Base-by-base conservation (phyloP, 2,113 vertebrate species). In the Ictidomys tridecemlineatus region DNA sequence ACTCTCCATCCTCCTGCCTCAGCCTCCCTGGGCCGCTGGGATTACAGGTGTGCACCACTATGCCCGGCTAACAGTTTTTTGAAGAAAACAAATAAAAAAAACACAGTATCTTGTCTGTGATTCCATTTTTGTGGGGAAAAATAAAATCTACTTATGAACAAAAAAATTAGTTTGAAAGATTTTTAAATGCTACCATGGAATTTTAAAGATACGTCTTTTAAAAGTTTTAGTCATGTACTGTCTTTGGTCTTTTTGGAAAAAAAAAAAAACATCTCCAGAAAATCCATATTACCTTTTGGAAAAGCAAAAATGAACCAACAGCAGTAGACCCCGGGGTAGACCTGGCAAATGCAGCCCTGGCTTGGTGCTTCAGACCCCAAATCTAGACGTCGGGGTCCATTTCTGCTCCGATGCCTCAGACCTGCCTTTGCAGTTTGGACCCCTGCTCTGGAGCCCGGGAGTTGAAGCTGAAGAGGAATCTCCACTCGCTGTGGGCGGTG, bases 161-260 rank as follows among this genome's bases (percentile, higher is more conserved):
- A 61, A 67, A 95, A 92, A 85, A 28, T 20, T 20, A 61, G 22
- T 76, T 94, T 73, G 34, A 61, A 91, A 94, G 53, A 12, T 53
- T 65, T 93, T 78, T 45, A 94, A 82, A 76, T 70, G 34, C 3
- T 28, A 53, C 1, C 61, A 48, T 28, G 58, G 91, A 96, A 65
- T 24, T 72, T 4, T 16, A 65, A 42, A 26, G 53, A 42, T 4
- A 24, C 2, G 2, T 24, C 61, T 56, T 73, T 78, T 34, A 63
- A 48, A 42, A 11, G 2, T 10, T 89, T 85, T 37, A 56, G 18
- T 39, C 83, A 74, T 86, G 82, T 53, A 48, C 22, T 95, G 42
- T 32, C 28, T 95, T 93, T 20, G 6, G 51, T 42, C 39, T 82
- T 16, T 96, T 51, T 80, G 51, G n/a, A n/a, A n/a, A 51, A 48